These are phyloP conservation scores for Chiridota heheva DNA, from an alignment of 35 echinoderm and acorn worm species.

Conservation along the genomic window DNA sequence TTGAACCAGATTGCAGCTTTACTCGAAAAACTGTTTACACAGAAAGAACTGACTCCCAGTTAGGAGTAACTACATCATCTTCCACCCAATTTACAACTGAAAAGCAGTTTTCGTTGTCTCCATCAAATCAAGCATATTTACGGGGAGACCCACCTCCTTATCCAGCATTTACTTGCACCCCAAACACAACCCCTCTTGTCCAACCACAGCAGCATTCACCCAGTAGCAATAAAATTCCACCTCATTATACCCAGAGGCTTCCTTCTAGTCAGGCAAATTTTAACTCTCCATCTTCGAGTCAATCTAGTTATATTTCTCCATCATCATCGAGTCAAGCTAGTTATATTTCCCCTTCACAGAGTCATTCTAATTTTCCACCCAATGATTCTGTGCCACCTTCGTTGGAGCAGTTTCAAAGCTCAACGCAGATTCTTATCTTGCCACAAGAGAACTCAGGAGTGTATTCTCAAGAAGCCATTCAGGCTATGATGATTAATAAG, in stretches of 20 bases:
- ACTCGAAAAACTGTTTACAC: slow-evolving; percentile 67
- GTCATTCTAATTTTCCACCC: slow-evolving; percentile 28
- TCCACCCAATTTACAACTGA: slow-evolving; percentile 68
- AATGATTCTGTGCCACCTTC: background rate
- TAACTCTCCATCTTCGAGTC: background rate
- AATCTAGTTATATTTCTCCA: background rate
- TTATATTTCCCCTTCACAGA: background rate
- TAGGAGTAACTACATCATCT: slow-evolving; percentile 66
- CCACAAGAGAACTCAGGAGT: slow-evolving; percentile 38
- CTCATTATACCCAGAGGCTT: background rate
- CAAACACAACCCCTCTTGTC: background rate
- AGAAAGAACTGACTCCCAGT: slow-evolving; percentile 61
- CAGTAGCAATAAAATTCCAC: slow-evolving; percentile 35
- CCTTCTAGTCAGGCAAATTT: slow-evolving; percentile 6
- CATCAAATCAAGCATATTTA: background rate
- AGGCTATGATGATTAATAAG: slow-evolving; percentile 78
- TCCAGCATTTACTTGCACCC: slow-evolving; percentile 8
- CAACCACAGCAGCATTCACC: slow-evolving; percentile 2
- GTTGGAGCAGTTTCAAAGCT: slow-evolving; percentile 43
- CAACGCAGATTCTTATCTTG: slow-evolving; percentile 49
- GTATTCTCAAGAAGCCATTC: slow-evolving; percentile 39
- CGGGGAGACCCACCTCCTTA: slow-evolving; percentile 15
- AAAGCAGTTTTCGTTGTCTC: slow-evolving; percentile 50
- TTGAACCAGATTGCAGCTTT: slow-evolving; percentile 59
- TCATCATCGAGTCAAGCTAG: background rate